Conservation (phyloP, 2,113 vertebrate genomes). For the Cephalopholis sonnerati region DNA sequence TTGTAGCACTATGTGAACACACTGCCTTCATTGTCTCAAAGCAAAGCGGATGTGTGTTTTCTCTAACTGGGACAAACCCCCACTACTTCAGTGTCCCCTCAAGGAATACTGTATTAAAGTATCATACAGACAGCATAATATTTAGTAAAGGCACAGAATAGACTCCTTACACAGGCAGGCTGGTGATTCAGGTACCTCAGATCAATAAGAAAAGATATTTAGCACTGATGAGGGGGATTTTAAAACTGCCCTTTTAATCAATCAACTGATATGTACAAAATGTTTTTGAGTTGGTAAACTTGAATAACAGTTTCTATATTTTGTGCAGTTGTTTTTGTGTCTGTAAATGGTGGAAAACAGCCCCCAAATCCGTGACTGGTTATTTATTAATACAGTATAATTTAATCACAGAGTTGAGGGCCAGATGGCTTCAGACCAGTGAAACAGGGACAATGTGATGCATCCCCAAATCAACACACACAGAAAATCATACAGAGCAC, state of each 20-base stretch:
- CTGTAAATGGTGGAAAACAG: conserved; percentile 25
- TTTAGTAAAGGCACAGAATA: conserved; percentile 55
- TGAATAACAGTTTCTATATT: conserved; percentile 26
- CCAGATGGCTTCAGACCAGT: conserved; percentile 33
- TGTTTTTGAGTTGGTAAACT: conserved; percentile 3
- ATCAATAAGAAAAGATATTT: conserved; percentile 36
- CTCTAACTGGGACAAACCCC: conserved; percentile 39
- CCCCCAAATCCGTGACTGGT: conserved; percentile 4
- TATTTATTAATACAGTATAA: conserved; percentile 36
- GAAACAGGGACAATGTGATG: conserved; percentile 51
- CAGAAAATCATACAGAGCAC: conserved; percentile 63
- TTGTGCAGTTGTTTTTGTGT: conserved; percentile 20
- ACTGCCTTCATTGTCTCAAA: conserved; percentile 69
- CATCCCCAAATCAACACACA: conserved; percentile 54
- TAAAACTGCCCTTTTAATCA: conserved; percentile 27
- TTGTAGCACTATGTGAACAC: conserved; percentile 66
- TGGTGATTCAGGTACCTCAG: conserved; percentile 27
- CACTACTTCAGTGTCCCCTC: conserved; percentile 33
- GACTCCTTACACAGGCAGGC: conserved; percentile 30
- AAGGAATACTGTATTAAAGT: conserved; percentile 59
- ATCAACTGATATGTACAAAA: conserved; percentile 30
- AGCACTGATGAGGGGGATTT: conserved; percentile 18
- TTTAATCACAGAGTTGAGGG: conserved; percentile 42
- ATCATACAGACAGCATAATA: conserved; percentile 56
- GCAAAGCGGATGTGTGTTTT: conserved; percentile 72